A percentile compares a stretch with the other conserved stretches of the same genome.
Conservation (phyloP, 2,113 vertebrate species). For the Galeopterus variegatus region DNA sequence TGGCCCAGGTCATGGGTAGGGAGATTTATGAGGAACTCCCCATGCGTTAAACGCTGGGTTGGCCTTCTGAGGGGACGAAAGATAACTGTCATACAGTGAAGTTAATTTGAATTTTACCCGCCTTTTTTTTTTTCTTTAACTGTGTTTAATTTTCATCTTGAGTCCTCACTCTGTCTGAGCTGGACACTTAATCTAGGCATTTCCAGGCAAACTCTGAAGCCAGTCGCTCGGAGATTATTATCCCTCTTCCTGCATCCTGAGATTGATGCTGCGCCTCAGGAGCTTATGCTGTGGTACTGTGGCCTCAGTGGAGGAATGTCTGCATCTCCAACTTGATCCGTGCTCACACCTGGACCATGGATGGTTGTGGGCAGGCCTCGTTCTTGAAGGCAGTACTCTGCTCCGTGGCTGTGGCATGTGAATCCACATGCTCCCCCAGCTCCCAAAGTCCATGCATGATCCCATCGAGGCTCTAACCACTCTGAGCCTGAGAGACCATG, state of each 20-base stretch:
- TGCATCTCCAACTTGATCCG: background rate
- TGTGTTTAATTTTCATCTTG: background rate
- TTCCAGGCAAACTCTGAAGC: background rate
- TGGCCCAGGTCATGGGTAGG: background rate
- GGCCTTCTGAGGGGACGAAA: background rate
- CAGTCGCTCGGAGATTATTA: background rate
- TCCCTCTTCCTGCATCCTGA: background rate
- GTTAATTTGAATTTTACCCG: slow-evolving; percentile 16
- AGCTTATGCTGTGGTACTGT: background rate
- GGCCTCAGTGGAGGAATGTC: background rate
- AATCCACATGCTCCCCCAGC: background rate
- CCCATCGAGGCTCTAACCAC: background rate
- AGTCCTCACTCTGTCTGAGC: background rate
- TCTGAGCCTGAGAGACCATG: background rate
- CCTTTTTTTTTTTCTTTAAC: background rate
- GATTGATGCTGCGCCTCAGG: background rate
- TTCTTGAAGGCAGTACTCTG: background rate
- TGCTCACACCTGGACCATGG: background rate
- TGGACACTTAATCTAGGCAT: background rate
- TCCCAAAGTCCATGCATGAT: background rate
- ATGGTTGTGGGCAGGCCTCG: background rate
- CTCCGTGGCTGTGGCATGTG: background rate
- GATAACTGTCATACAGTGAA: background rate
- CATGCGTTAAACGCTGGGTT: background rate
- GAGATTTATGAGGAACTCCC: background rate